Percentiles rank a stretch among this genome's conserved stretches.
phyloP scores from a whole-genome alignment of 2,797 vertebrate genomes.

The Sibirionetta formosa region DNA sequence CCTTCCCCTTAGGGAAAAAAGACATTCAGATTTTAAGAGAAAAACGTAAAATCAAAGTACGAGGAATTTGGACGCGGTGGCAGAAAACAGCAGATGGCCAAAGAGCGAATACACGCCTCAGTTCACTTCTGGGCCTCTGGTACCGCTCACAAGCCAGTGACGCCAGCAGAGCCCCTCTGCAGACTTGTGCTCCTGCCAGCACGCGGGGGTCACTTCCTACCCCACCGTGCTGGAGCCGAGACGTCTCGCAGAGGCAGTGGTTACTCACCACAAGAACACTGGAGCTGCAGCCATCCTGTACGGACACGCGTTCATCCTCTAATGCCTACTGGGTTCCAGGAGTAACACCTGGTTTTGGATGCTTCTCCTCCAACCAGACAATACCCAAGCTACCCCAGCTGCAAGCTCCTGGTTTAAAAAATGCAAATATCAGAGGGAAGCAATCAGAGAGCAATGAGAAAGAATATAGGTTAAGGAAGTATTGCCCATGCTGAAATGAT shows the following conservation, averaged over 20 bases:
- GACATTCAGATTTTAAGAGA: background rate
- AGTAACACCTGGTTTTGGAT: background rate
- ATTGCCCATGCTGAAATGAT: background rate
- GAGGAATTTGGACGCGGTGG: background rate
- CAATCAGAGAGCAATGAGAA: background rate
- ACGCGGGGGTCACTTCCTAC: accelerated
- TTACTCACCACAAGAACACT: background rate
- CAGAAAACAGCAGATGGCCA: slow-evolving; percentile 56
- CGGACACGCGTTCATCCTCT: accelerated
- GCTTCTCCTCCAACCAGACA: background rate
- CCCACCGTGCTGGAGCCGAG: background rate
- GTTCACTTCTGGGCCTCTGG: slow-evolving; percentile 38
- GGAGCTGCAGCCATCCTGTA: background rate
- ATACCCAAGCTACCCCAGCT: background rate
- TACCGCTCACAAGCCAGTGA: background rate
- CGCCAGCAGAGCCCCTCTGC: background rate
- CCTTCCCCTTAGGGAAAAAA: background rate
- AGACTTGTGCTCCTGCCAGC: background rate
- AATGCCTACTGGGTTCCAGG: background rate
- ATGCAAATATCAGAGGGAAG: background rate
- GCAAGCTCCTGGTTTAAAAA: background rate
- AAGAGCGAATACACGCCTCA: slow-evolving; percentile 32
- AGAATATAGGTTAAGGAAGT: background rate
- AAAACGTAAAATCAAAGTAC: background rate
- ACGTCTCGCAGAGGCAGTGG: background rate